Base-by-base conservation (phyloP, 2,113 vertebrate genomes). In the Telmatochromis brichardi region DNA sequence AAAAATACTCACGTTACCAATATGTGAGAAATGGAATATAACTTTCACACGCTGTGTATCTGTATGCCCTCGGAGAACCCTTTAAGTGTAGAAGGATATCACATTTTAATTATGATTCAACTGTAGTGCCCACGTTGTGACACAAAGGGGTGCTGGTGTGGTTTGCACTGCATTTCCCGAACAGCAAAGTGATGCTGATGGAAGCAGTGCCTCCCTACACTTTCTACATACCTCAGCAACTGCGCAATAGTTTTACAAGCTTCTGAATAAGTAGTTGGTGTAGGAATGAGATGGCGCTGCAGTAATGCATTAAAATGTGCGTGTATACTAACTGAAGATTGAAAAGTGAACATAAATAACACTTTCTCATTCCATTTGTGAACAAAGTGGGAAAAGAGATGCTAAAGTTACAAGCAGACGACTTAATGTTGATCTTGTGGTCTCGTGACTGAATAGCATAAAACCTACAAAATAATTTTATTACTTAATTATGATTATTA, bases 141-240 rank as follows among this genome's bases (percentile, higher is more conserved):
- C 93, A 94, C 83, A 33, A 2, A 4, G 80, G 1, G 89, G 88
- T 11, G 76, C 88, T 90, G 71, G 11, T 87, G 86, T 12, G 35
- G 5, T 63, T 76, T 54, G 10, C 2, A 12, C n/a, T 23, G 2
- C 19, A 57, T n/a, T 81, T n/a, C 53, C n/a, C 23, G n/a, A 85
- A n/a, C 81, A 3, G n/a, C 10, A 71, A 26, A 54, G 55, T 10
- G 45, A 8, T 71, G 31, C 65, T 57, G 13, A 33, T 12, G 42
- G 33, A 26, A n/a, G 26, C 42, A 33, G 37, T 81, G 7, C 50
- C 51, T 26, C 50, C 60, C 26, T 51, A 0, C 37, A 73, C 6
- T 65, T 83, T 89, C 8, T 76, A 80, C 80, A 21, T 63, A 51
- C 42, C 83, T 86, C 54, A 85, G 86, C 84, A 92, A 58, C 58